Base-by-base conservation (phyloP, 2,113 vertebrate species). In the Globicephala melas region DNA sequence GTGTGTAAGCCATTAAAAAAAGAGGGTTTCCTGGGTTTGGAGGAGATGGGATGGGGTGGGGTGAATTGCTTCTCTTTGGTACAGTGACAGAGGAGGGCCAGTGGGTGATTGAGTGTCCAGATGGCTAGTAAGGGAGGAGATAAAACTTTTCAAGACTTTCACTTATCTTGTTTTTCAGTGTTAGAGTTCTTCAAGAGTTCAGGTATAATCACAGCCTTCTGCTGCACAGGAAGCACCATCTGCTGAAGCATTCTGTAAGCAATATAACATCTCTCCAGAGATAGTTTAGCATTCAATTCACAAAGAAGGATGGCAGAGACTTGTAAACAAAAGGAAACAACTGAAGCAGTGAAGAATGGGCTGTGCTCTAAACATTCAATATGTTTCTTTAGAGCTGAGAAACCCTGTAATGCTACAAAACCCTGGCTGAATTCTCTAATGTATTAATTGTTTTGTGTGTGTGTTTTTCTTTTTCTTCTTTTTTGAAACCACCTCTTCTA, bases 291-390 rank as follows among this genome's bases (percentile, higher is more conserved):
- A 99, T 99, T 99, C 98, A 98, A 97, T 98, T 99, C 99, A 99
- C 98, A 99, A 97, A 98, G 98, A 99, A 99, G 97, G 97, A 99
- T 99, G 98, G 98, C 98, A 98, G 98, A 95, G 98, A 98, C 98
- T 98, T 99, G 98, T 99, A 99, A 99, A 99, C 98, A 99, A 99
- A 99, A 98, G 98, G 97, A 99, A 98, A 98, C 98, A 98, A 98
- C 97, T 96, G 98, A 97, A 99, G 98, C 98, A 98, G 95, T 97
- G 98, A 99, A 98, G 98, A 98, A 98, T 98, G 97, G 98, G 96
- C 85, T 98, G 97, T 97, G 96, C 97, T 98, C 97, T 99, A 98
- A 99, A 98, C 98, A 98, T 98, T 97, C 98, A 99, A 98, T 98
- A 98, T 98, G 98, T 97, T 98, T 98, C 98, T 98, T 98, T 98